Evolutionary conservation across 2,888 invertebrate genomes (phyloP).

Genomic region (Acanthococcus lagerstroemiae): DNA sequence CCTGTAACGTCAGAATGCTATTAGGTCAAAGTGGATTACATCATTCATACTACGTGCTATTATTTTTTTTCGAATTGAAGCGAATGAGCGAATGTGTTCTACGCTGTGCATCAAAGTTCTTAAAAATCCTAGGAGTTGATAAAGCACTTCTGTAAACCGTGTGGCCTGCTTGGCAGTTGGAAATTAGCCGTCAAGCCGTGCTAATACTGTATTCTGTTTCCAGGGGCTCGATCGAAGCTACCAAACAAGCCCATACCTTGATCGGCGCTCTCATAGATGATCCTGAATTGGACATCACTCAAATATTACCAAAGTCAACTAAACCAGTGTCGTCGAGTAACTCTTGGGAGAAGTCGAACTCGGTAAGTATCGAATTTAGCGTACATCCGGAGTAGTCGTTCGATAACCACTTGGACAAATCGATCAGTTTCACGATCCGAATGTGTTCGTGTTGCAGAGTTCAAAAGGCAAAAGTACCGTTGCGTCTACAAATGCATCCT

Average conservation of each 20-base stretch:
- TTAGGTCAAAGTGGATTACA: too few species aligned
- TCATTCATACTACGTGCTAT: too few species aligned
- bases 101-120: too few species aligned
- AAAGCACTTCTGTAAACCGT: too few species aligned
- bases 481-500: neutral
- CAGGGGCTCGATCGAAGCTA: constrained; percentile 82
- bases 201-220: constrained; percentile 32
- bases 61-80: too few species aligned
- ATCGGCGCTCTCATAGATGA: constrained; percentile 89
- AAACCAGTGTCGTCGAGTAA: constrained; percentile 49
- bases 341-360: constrained; percentile 50
- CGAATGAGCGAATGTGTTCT: too few species aligned
- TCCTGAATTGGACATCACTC: constrained; percentile 81
- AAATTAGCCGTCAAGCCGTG: too few species aligned
- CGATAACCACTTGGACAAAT: too few species aligned
- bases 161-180: too few species aligned
- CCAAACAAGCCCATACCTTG: constrained; percentile 80
- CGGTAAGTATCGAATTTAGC: constrained; percentile 4
- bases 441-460: constrained; percentile 41
- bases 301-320: constrained; percentile 62
- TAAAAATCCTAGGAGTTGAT: too few species aligned
- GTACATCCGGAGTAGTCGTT: neutral
- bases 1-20: too few species aligned
- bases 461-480: constrained; percentile 13
- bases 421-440: too few species aligned